Evolutionary conservation across 2,888 invertebrate genomes (phyloP).

Genomic region (Schrankia costaestrigalis): DNA sequence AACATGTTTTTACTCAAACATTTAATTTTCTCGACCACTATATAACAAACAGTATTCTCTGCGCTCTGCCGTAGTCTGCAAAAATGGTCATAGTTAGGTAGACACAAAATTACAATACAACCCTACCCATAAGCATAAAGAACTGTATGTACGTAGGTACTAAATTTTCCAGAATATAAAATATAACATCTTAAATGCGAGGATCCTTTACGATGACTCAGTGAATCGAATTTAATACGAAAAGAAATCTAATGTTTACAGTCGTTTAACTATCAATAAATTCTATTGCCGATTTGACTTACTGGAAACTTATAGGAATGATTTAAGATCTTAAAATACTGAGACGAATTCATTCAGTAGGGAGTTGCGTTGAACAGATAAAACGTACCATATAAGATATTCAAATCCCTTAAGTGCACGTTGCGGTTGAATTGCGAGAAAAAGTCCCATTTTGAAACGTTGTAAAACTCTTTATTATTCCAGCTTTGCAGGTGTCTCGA

Average conservation of each 20-base stretch:
- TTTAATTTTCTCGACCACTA: no score
- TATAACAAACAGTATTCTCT: no score
- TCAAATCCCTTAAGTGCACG: conserved; percentile 81
- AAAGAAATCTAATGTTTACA: conserved; percentile 15
- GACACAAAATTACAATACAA: no score
- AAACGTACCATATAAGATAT: conserved; percentile 76
- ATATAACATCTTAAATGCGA: no score
- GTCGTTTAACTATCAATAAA: conserved; percentile 19
- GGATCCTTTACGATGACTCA: no score
- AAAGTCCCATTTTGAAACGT: conserved; percentile 76
- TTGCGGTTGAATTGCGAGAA: conserved; percentile 77
- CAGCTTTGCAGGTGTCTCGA: conserved; percentile 72
- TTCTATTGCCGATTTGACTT: conserved; percentile 24
- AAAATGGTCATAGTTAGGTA: no score
- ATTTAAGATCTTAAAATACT: conserved; percentile 60
- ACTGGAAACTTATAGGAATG: conserved; percentile 49
- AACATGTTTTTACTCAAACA: no score
- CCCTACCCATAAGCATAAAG: no score
- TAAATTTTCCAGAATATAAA: no score
- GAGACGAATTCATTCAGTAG: conserved; percentile 55
- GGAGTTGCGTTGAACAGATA: conserved; percentile 68
- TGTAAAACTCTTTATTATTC: conserved; percentile 80
- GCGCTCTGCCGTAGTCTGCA: no score
- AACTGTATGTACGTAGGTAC: no score
- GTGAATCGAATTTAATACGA: no score